Evolutionary conservation across 2,797 vertebrate genomes (phyloP).

Genomic region (Cyclura pinguis): DNA sequence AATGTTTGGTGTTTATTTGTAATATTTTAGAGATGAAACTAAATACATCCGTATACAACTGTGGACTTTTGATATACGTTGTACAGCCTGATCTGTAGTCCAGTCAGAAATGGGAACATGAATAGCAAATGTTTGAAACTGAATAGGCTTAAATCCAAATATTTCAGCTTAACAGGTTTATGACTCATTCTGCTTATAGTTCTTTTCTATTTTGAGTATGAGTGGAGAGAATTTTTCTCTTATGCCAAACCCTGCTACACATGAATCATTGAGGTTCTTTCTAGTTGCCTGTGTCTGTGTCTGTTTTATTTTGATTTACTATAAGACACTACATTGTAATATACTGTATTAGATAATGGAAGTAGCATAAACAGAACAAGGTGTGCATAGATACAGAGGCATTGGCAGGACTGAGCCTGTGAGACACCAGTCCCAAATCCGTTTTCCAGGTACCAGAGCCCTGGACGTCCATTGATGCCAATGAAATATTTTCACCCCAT

Average conservation of each 20-base stretch:
- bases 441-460: background rate
- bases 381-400: slow-evolving; percentile 26
- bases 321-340: slow-evolving; percentile 33
- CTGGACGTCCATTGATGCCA: background rate
- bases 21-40: background rate
- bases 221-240: slow-evolving; percentile 39
- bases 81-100: background rate
- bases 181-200: background rate
- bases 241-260: slow-evolving; percentile 53
- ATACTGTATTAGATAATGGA: slow-evolving; percentile 59
- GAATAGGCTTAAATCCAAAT: background rate
- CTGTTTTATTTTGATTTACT: slow-evolving; percentile 43
- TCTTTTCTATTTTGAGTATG: slow-evolving; percentile 5
- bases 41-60: background rate
- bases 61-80: background rate
- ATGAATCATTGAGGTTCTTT: slow-evolving; percentile 40
- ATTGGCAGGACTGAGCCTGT: background rate
- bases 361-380: slow-evolving; percentile 52
- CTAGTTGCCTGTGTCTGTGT: background rate
- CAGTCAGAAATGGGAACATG: background rate
- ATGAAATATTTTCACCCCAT: too few relatives aligned
- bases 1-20: background rate
- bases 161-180: background rate
- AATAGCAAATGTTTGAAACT: background rate
- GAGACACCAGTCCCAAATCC: background rate